phyloP scores from a whole-genome alignment of 2,113 vertebrate genomes.

The Ophthalmolycus amberensis region DNA sequence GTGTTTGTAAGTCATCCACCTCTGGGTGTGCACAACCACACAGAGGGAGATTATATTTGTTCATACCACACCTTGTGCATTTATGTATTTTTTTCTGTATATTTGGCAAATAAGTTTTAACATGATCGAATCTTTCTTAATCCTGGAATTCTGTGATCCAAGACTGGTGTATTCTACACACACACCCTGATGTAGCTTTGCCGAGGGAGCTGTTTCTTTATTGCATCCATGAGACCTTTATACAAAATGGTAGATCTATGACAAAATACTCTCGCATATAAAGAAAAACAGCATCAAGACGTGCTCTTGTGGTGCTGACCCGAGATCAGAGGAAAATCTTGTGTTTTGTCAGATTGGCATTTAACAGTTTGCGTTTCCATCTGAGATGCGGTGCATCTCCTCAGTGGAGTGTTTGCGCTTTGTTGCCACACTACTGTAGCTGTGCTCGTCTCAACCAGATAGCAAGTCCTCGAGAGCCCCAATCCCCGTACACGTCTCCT shows the following conservation, averaged over 20 bases:
- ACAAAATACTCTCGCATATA: conserved; percentile 20
- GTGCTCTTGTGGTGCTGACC: conserved; percentile 15
- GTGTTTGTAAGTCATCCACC: conserved; percentile 8
- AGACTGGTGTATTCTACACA: not conserved
- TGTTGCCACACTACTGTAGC: conserved; percentile 47
- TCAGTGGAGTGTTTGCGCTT: conserved; percentile 49
- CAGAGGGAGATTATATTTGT: conserved; percentile 2
- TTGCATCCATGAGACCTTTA: conserved; percentile 28
- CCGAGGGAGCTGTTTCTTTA: not conserved
- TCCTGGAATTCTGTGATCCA: conserved; percentile 12
- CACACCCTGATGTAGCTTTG: not conserved
- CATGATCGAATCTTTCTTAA: not conserved
- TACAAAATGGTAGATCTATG: not conserved
- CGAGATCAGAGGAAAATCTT: conserved; percentile 23
- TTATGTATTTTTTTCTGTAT: not conserved
- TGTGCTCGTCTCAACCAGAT: conserved; percentile 43
- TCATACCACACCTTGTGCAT: not conserved
- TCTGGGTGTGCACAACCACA: conserved; percentile 22
- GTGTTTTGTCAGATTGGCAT: conserved; percentile 27
- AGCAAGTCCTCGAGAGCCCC: conserved; percentile 41
- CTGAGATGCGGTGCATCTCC: conserved; percentile 6
- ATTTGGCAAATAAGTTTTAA: not conserved
- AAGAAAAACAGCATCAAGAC: conserved; percentile 12
- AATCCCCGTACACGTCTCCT: conserved; percentile 56
- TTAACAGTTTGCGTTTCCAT: conserved; percentile 41